Evolutionary conservation across 2,888 invertebrate genomes (phyloP), one percentile per base, ranked within the genome.

Genomic region (Himalopsyche japonica): DNA sequence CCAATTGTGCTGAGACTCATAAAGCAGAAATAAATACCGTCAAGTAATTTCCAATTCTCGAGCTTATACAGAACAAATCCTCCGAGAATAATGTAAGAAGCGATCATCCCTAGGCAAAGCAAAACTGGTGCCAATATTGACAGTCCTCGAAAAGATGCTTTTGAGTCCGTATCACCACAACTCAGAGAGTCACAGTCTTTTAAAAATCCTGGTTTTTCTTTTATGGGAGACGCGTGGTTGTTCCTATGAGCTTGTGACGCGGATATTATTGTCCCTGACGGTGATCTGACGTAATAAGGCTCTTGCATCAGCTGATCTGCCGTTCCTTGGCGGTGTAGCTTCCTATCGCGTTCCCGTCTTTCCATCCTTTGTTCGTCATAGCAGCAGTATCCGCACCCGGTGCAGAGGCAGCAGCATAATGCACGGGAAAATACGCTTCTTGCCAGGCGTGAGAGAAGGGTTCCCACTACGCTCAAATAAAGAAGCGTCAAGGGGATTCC

Each of bases 1-100:
- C 98, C 98, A 88, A 97, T 97, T 24, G 98, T 98, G 88, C 97
- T 97, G 88, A 98, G 93, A 89, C 97, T 97, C 95, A 98, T 98
- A 91, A 98, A 98, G 91, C 98, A 98, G 91, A 98, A 98, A 91
- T 97, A 98, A 88, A 97, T 94, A 82, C 97, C 97, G 89, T 98
- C 98, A 86, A 99, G 93, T 79, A 97, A 94, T 88, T 95, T 95
- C 98, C 98, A 99, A 88, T 97, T 97, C 90, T 99, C 98, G 90
- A 98, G 93, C 87, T 97, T 95, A 89, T 96, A 96, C 87, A 99
- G 94, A 37, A 98, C 95, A 85, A 97, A 93, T 0, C 98, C 98
- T 6, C 99, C 99, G 82, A 97, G 95, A 88, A 97, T 94, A 84
- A 99, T 96, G 90, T 99, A 99, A 87, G 96, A 94, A 87, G 97